phyloP scores from a whole-genome alignment of 2,888 invertebrate species.

The Galeruca laticollis region DNA sequence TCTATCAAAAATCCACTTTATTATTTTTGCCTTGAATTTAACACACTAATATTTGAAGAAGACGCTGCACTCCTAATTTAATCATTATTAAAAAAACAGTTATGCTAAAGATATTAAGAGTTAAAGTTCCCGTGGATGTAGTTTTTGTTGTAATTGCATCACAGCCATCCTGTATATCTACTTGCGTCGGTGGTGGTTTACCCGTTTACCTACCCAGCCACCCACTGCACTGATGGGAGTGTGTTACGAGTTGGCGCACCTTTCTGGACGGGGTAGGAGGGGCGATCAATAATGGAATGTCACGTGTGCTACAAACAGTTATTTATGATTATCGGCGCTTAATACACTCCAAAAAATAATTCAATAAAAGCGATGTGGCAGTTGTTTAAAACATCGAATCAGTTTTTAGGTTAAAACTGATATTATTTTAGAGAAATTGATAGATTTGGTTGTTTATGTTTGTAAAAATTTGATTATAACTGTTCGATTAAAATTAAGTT shows the following conservation, averaged over 20 bases:
- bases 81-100: too few species aligned
- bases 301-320: constrained; percentile 17
- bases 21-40: too few species aligned
- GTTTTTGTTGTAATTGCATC: not conserved
- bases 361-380: not conserved
- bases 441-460: too few species aligned
- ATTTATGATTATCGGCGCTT: constrained; percentile 5
- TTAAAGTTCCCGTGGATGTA: too few species aligned
- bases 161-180: constrained; percentile 1
- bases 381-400: not conserved
- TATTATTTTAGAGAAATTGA: too few species aligned
- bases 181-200: constrained; percentile 25
- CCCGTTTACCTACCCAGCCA: constrained; percentile 18
- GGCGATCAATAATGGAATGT: constrained; percentile 13
- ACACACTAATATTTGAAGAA: too few species aligned
- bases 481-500: too few species aligned
- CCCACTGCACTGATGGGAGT: constrained; percentile 22
- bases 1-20: too few species aligned
- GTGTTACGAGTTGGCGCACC: constrained; percentile 22
- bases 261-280: constrained; percentile 7
- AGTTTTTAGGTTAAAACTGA: not conserved
- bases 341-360: constrained; percentile 7
- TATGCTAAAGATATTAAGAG: too few species aligned
- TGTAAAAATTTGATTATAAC: too few species aligned
- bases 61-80: too few species aligned